These are phyloP conservation scores for Lethenteron camtschaticum DNA, from an alignment of 2,113 vertebrate species.

Conservation along the genomic window DNA sequence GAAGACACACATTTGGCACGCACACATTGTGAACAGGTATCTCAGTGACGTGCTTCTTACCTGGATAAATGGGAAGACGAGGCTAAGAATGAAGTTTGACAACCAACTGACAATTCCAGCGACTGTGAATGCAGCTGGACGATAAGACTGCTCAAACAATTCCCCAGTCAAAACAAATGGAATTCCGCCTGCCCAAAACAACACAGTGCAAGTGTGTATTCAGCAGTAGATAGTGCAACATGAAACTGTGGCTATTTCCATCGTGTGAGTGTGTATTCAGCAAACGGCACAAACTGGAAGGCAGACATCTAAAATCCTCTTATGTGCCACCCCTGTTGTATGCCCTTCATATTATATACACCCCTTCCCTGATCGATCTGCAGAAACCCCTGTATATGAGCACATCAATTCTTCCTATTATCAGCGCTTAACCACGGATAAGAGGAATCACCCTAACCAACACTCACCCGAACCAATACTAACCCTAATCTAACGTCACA, in stretches of 20 bases:
- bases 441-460: too few species aligned
- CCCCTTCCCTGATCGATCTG: too few species aligned
- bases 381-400: too few species aligned
- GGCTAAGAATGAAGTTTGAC: constrained; percentile 52
- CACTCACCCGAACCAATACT: too few species aligned
- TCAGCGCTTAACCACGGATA: too few species aligned
- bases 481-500: too few species aligned
- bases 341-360: background rate
- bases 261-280: background rate
- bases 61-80: constrained; percentile 82
- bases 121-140: constrained; percentile 54
- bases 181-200: constrained; percentile 39
- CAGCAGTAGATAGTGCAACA: too few species aligned
- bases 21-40: too few species aligned
- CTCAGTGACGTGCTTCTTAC: constrained; percentile 19
- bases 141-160: constrained; percentile 58
- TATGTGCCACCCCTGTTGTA: background rate
- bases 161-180: constrained; percentile 71
- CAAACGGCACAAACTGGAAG: constrained; percentile 5
- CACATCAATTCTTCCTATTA: too few species aligned
- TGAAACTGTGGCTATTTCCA: too few species aligned
- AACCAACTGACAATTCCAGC: constrained; percentile 70
- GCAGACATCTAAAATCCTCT: background rate
- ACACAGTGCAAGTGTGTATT: background rate
- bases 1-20: too few species aligned